Percentiles rank a stretch among this genome's conserved stretches.
These are phyloP conservation scores for Piaya cayana DNA, from an alignment of 2,113 vertebrate species.

Conservation along the genomic window DNA sequence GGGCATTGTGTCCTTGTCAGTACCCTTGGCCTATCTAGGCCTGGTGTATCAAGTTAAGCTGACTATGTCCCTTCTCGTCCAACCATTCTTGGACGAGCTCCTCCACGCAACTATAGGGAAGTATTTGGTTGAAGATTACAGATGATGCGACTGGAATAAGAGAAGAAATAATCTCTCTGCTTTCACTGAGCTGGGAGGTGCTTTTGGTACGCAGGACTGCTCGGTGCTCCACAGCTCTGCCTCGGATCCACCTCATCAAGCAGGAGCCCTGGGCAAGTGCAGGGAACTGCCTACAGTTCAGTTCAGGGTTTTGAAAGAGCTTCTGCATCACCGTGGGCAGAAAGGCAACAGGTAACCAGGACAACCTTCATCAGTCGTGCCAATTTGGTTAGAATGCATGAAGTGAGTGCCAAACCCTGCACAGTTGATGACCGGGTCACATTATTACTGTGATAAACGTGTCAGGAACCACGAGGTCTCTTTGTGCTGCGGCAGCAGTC, in stretches of 20 bases:
- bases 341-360: background rate
- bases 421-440: background rate
- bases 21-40: too few species aligned
- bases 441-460: fast-evolving
- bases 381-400: fast-evolving
- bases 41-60: too few species aligned
- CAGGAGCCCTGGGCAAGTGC: background rate
- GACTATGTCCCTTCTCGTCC: too few species aligned
- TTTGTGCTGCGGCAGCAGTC: background rate
- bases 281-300: background rate
- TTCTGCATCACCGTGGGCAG: background rate
- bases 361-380: background rate
- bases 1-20: too few species aligned
- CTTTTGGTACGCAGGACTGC: fast-evolving
- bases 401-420: background rate
- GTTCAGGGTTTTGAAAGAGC: background rate
- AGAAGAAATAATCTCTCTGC: background rate
- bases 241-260: background rate
- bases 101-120: background rate
- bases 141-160: background rate
- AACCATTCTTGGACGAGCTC: too few species aligned
- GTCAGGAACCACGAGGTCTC: background rate
- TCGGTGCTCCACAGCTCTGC: background rate
- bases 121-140: background rate
- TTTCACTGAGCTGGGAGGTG: background rate